Conservation (phyloP, 2,113 vertebrate species). For the Hoplias malabaricus region DNA sequence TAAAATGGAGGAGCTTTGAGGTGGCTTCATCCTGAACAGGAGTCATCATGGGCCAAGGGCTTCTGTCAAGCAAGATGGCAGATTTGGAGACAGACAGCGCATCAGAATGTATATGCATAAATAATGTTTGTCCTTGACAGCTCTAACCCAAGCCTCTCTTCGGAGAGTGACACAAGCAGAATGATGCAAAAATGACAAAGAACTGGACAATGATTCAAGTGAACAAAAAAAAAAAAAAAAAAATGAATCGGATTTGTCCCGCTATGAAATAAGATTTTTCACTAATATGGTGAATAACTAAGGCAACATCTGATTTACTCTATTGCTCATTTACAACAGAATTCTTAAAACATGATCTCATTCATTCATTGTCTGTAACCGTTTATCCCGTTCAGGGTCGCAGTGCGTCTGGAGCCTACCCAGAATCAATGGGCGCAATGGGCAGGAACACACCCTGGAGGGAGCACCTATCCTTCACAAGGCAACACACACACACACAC, state of each 20-base stretch:
- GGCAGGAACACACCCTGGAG: too few species aligned
- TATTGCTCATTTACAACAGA: not conserved
- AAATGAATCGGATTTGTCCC: not conserved
- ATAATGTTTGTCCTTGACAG: not conserved
- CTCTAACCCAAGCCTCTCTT: not conserved
- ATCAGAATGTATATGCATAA: not conserved
- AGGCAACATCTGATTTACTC: not conserved
- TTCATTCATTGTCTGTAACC: too few species aligned
- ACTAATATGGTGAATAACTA: not conserved
- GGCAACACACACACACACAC: too few species aligned
- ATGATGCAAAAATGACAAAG: not conserved
- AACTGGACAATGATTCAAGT: not conserved
- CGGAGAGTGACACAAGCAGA: not conserved
- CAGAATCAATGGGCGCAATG: too few species aligned
- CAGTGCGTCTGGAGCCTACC: too few species aligned
- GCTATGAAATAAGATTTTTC: not conserved
- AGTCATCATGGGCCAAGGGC: constrained; percentile 14
- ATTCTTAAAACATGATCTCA: too few species aligned
- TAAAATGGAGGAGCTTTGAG: constrained; percentile 13
- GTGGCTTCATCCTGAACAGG: not conserved
- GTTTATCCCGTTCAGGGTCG: too few species aligned
- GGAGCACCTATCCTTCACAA: too few species aligned
- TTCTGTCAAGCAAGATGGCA: not conserved
- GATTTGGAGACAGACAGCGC: not conserved
- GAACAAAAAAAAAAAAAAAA: not conserved